Conservation (phyloP, 1,140 invertebrate species). For the Chironomus tepperi region DNA sequence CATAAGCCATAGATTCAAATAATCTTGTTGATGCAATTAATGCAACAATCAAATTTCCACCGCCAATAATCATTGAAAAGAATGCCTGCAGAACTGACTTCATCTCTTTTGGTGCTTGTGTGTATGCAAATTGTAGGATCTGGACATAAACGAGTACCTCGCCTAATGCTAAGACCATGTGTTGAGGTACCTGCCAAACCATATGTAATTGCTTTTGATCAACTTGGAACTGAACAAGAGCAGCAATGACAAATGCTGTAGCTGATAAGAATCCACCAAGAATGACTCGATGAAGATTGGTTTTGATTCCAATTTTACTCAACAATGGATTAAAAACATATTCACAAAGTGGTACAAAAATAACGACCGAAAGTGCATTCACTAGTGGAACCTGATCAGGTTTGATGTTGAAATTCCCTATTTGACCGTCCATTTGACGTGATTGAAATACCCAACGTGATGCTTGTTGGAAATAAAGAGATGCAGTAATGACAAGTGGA, state of each 20-base stretch:
- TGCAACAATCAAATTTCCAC: neutral
- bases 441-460: conserved; percentile 65
- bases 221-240: conserved; percentile 22
- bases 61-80: neutral
- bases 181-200: conserved; percentile 72
- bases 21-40: neutral
- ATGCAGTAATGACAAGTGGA: conserved; percentile 63
- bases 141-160: neutral
- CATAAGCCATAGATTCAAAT: neutral
- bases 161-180: conserved; percentile 66
- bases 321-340: conserved; percentile 45
- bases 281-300: conserved; percentile 54
- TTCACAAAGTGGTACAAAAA: conserved; percentile 59
- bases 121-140: neutral
- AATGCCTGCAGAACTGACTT: neutral
- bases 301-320: conserved; percentile 37
- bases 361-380: conserved; percentile 57
- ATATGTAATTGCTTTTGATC: conserved; percentile 51
- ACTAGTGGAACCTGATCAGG: conserved; percentile 59
- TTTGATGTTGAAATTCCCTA: conserved; percentile 41
- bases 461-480: conserved; percentile 54
- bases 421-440: conserved; percentile 51
- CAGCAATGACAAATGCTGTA: conserved; percentile 44
- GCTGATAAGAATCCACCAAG: conserved; percentile 55
- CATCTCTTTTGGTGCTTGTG: neutral